phyloP scores from a whole-genome alignment of 2,888 invertebrate genomes.

The Hirtodrosophila histrioides region DNA sequence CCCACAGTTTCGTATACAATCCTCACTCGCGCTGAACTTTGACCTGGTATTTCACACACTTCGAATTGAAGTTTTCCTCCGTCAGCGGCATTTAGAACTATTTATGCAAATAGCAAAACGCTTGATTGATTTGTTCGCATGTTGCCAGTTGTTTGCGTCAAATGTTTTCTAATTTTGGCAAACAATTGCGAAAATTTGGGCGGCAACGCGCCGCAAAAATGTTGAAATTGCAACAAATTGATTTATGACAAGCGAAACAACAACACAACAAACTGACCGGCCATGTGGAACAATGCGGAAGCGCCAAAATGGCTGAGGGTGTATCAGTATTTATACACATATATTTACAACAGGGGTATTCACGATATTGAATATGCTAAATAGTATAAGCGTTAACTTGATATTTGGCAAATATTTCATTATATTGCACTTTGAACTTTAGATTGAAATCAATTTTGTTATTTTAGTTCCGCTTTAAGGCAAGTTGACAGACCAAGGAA shows the following conservation, averaged over 20 bases:
- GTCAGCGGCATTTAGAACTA: slow-evolving; percentile 7
- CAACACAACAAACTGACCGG: slow-evolving; percentile 16
- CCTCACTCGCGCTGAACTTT: not conserved
- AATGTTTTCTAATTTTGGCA: slow-evolving; percentile 61
- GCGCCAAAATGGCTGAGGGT: slow-evolving; percentile 24
- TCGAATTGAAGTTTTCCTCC: not conserved
- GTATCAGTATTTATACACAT: slow-evolving; percentile 3
- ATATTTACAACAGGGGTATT: slow-evolving; percentile 19
- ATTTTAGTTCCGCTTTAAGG: not conserved
- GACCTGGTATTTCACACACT: slow-evolving; percentile 8
- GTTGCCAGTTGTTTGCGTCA: slow-evolving; percentile 38
- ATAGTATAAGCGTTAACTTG: no score
- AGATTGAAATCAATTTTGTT: slow-evolving; percentile 19
- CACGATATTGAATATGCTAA: not conserved
- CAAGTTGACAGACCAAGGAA: slow-evolving; percentile 29
- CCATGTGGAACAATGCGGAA: slow-evolving; percentile 49
- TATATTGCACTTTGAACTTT: slow-evolving; percentile 7
- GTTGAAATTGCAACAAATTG: slow-evolving; percentile 72
- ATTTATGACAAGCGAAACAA: slow-evolving; percentile 62
- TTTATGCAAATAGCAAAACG: slow-evolving; percentile 26
- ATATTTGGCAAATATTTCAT: no score
- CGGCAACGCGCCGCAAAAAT: slow-evolving; percentile 41
- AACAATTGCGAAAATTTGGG: slow-evolving; percentile 65
- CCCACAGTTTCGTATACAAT: no score
- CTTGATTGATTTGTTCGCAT: slow-evolving; percentile 66